Evolutionary conservation across 1,140 invertebrate genomes (phyloP), one percentile per base, ranked within the genome.

Genomic region (Diorhabda carinulata): DNA sequence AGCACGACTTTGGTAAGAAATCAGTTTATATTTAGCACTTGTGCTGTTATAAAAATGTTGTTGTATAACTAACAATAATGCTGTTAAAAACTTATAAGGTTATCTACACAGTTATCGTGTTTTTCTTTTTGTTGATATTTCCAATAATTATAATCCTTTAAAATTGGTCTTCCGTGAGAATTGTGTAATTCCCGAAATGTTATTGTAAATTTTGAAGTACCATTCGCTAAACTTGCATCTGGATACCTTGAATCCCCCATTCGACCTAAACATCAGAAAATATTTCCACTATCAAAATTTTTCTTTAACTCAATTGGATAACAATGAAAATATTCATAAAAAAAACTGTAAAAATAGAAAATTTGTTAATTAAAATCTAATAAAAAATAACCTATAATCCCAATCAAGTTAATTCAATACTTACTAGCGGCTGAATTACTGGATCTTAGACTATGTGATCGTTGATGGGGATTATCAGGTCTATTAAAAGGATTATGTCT

Each of bases 401-500:
- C 25, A 25, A 25, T 25, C 25, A 52, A 52, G 45, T 3, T 52
- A 6, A 52, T 52, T 4, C 8, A 64, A 6, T 59, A 72, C 69
- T 83, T 81, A 67, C 83, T 83, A 43, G 85, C 83, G 0, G 83
- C 83, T n/a, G 86, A 86, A 70, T 83, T 79, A 25, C 41, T 67
- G 5, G 65, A 67, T 70, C 86, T 80, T 44, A 86, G 81, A 73
- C 83, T 87, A 67, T 86, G 83, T 0, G 85, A 86, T 61, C 86
- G 79, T 67, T 84, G 82, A 76, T 87, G 81, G 66, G 77, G 68
- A 72, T 75, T 75, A 64, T 86, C 86, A 5, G 85, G 83, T 66
- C 85, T 84, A 74, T 91, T 90, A 61, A 90, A 91, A 2, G 89
- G 89, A 81, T 90, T 90, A 66, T 89, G 87, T n/a, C 89, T 80